A percentile compares a stretch with the other conserved stretches of the same genome.
Evolutionary conservation across 2,113 vertebrate genomes (phyloP).

Genomic region (Myrmecobius fasciatus): DNA sequence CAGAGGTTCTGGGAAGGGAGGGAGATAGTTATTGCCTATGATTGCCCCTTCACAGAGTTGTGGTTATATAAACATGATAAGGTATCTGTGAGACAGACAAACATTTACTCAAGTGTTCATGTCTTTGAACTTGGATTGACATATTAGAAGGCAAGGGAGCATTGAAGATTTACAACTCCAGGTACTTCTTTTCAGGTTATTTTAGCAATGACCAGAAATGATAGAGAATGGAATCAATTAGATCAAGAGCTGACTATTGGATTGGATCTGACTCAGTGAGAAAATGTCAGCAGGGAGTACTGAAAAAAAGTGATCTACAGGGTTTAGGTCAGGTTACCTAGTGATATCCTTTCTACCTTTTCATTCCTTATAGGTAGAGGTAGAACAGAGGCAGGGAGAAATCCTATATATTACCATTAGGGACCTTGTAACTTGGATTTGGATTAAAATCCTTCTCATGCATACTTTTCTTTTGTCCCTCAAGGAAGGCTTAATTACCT

Average conservation of each 20-base stretch:
- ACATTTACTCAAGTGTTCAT: not conserved
- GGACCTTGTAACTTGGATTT: not conserved
- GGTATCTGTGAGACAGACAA: not conserved
- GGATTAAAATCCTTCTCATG: not conserved
- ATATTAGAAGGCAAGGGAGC: not conserved
- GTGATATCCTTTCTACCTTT: no score
- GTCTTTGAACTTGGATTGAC: not conserved
- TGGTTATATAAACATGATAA: not conserved
- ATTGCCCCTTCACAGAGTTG: not conserved
- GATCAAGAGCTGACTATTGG: not conserved
- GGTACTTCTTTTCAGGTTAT: not conserved
- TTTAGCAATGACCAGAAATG: not conserved
- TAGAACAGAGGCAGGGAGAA: not conserved
- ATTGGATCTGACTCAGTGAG: not conserved
- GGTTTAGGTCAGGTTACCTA: not conserved
- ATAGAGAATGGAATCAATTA: not conserved
- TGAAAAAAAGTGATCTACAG: not conserved
- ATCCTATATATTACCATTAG: not conserved
- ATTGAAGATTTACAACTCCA: not conserved
- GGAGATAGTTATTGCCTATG: not conserved
- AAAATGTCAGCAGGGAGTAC: not conserved
- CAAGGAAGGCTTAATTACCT: not conserved
- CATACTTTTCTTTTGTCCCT: not conserved
- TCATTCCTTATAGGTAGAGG: not conserved
- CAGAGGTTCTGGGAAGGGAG: fast-evolving